Evolutionary conservation across 2,797 vertebrate species (phyloP).

Genomic region (Xiphophorus birchmanni): DNA sequence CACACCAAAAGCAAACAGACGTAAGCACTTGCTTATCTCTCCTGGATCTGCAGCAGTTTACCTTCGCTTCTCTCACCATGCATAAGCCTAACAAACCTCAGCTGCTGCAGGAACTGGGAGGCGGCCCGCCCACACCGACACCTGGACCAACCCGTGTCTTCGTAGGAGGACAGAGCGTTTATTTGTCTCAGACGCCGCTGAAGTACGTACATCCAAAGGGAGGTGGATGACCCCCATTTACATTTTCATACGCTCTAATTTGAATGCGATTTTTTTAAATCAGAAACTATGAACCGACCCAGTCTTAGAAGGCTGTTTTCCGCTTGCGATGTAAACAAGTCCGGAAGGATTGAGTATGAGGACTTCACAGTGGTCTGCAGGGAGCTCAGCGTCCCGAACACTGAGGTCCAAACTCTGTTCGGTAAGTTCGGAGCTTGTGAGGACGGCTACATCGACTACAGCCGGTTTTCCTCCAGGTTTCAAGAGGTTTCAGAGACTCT

Average conservation of each 20-base stretch:
- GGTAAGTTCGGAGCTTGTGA: slow-evolving; percentile 74
- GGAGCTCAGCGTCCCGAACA: slow-evolving; percentile 76
- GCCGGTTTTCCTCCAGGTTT: slow-evolving; percentile 78
- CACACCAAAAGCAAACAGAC: slow-evolving; percentile 78
- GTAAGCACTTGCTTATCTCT: slow-evolving; percentile 20
- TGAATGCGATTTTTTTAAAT: not conserved
- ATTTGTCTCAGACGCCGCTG: not conserved
- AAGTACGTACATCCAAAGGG: accelerated
- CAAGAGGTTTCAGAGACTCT: slow-evolving; percentile 78
- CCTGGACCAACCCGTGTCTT: slow-evolving; percentile 50
- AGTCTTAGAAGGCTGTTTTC: slow-evolving; percentile 65
- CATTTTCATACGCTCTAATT: not conserved
- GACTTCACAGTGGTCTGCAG: slow-evolving; percentile 79
- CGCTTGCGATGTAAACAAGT: slow-evolving; percentile 79
- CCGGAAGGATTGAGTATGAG: slow-evolving; percentile 77
- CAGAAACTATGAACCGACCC: slow-evolving; percentile 57
- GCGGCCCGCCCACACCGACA: slow-evolving; percentile 35
- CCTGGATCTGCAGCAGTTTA: not conserved
- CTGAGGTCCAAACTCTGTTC: slow-evolving; percentile 72
- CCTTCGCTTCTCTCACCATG: not conserved
- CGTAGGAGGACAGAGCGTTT: not conserved
- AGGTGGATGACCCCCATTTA: not conserved
- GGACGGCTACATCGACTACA: slow-evolving; percentile 81
- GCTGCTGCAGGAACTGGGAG: slow-evolving; percentile 1
- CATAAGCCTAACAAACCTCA: not conserved